Base-by-base conservation (phyloP, 2,113 vertebrate genomes). In the Nestor notabilis region DNA sequence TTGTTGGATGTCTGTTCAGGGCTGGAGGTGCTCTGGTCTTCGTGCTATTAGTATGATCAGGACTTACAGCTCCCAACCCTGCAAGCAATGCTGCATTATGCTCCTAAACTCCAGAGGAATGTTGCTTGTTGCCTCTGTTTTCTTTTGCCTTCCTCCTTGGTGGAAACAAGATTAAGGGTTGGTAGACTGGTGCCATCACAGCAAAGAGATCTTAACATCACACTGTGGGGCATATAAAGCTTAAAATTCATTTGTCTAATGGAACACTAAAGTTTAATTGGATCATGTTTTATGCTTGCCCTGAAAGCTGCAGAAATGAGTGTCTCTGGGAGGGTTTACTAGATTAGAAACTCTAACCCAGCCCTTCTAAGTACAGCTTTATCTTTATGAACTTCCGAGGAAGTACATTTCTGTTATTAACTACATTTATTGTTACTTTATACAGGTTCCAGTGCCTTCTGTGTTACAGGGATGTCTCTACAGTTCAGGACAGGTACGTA, bases 401-500 rank as follows among this genome's bases (percentile, higher is more conserved):
- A 82, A 70, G 31, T 13, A 20, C 0, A 4, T 75, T 91, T 44
- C 58, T 75, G 29, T 35, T 50, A 39, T 24, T 89, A 75, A 91
- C 39, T 27, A 8, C 6, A 17, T 91, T 12, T 64, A 5, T 52
- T 70, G 7, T 55, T 47, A 3, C 29, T 87, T 11, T 52, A 44
- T 87, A 68, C 93, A 97, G 96, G 55, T 96, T 39, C 50, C 65
- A 89, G 61, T 0, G 2, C 29, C 60, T 13, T 96, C 43, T 97
- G 96, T 87, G 20, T 97, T 55, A 95, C 96, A 20, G 92, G 28
- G 20, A 0, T 97, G 44, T 64, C 92, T 35, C 33, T 10, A 5
- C 37, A 95, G 25, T 97, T 97, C 87, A 96, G 49, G 44, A 96
- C 97, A 93, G 90, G 97, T 97, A 79, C 4, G 90, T 37, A 58